phyloP scores from a whole-genome alignment of 2,113 vertebrate species.

The Amphiprion ocellaris region DNA sequence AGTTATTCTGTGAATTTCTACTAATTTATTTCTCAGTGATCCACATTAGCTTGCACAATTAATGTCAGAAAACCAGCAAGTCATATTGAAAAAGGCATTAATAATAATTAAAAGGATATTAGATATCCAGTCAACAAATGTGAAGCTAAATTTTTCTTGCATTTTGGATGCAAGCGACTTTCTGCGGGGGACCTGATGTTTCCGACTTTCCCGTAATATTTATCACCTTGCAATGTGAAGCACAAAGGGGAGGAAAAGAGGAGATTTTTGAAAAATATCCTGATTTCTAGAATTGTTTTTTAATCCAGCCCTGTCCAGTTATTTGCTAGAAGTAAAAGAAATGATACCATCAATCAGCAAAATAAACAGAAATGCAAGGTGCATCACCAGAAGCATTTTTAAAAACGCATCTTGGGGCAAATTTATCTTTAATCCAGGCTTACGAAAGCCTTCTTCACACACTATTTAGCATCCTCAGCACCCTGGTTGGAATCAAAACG shows the following conservation, averaged over 20 bases:
- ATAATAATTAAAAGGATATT: no score
- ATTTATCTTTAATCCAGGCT: constrained; percentile 31
- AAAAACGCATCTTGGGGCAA: constrained; percentile 5
- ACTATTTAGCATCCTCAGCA: constrained; percentile 21
- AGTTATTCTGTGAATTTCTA: constrained; percentile 12
- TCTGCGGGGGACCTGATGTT: no score
- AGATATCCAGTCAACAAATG: no score
- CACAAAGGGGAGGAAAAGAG: no score
- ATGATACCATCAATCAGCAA: constrained; percentile 21
- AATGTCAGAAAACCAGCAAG: not conserved
- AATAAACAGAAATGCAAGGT: constrained; percentile 47
- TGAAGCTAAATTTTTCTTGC: not conserved
- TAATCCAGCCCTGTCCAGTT: not conserved
- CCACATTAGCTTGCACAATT: no score
- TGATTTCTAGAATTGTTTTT: not conserved
- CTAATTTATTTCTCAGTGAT: not conserved
- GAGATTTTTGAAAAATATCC: no score
- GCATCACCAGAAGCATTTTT: constrained; percentile 43
- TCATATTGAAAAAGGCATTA: no score
- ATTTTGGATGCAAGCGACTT: constrained; percentile 17
- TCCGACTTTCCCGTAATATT: no score
- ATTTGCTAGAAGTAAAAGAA: constrained; percentile 18
- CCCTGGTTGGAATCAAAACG: constrained; percentile 11
- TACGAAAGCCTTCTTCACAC: constrained; percentile 16
- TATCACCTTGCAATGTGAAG: no score